Evolutionary conservation across 1,140 invertebrate species (phyloP), one percentile per base, ranked within the genome.

Genomic region (Scaptomyza pallida): DNA sequence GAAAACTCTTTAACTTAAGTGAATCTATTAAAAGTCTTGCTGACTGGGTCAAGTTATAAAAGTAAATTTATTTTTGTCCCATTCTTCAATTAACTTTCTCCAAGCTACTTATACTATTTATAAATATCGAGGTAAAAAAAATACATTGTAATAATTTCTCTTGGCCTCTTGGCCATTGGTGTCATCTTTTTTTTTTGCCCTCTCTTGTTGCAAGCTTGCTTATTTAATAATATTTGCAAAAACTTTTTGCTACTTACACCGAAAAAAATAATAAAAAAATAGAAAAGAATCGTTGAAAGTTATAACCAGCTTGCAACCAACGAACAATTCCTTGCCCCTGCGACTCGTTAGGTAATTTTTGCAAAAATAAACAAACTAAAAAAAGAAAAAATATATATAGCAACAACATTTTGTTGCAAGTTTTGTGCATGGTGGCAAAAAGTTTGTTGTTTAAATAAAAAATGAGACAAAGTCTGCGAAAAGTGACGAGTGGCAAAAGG

Each of bases 401-500:
- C n/a, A n/a, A n/a, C n/a, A n/a, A n/a, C n/a, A n/a, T n/a, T n/a
- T n/a, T 23, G 16, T 43, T 15, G 15, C 26, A 79, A 55, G 69
- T 72, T 72, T 67, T 72, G 47, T 54, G 48, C 63, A 68, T 57
- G 51, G 60, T 26, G 26, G 37, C 43, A 60, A 48, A n/a, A 78
- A 74, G 41, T 79, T 75, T 69, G 43, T 57, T 76, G 69, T 72
- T 51, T 77, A 60, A 77, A 73, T 80, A 73, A 76, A 71, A 72
- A 72, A 81, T 81, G 72, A 72, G 72, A 77, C 78, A 81, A 74
- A 74, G 70, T 74, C 78, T 73, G 61, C 26, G 26, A 33, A 51
- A 67, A 70, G 76, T 79, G 77, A 79, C 72, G 72, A 78, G 59
- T 78, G 75, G 41, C 74, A 72, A 77, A 30, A 67, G 56, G 52